Base-by-base conservation (phyloP, 2,797 vertebrate genomes). In the Petrocephalus sullivani region DNA sequence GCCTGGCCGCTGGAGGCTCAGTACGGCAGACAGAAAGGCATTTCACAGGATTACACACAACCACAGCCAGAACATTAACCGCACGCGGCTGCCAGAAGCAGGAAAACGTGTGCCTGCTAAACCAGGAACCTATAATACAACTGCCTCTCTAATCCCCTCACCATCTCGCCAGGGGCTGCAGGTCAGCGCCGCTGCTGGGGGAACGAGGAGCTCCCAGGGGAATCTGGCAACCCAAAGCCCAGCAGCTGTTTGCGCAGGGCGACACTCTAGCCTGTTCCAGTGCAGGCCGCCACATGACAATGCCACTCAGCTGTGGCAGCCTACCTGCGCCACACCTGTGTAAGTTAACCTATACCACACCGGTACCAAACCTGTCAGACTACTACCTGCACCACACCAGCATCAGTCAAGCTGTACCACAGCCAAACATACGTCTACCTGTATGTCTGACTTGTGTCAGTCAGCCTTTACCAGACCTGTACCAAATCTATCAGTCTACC, bases 61-160 rank as follows among this genome's bases (percentile, higher is more conserved):
- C 54, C 21, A 85, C 49, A 81, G 51, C 54, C 51, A 87, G 37
- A 89, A 60, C 46, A 88, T 57, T 46, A 89, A 71, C 92, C 89
- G 71, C 93, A 90, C 92, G 90, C 85, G 54, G 75, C n/a, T 88
- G 90, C 87, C 90, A 91, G 87, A 90, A 90, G 88, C 87, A 87
- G 67, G 89, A 89, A 88, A 89, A 23, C 37, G 82, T 57, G 46
- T 75, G 71, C 90, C 90, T 87, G 89, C 88, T 89, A 90, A 89
- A 87, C 83, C 89, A 90, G 57, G 89, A 91, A 90, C 87, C 88
- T 78, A 87, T 81, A 88, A 91, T 88, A 89, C 91, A 90, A 88
- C 86, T 88, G 85, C 90, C 87, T 85, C 33, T 71, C 87, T 90
- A 89, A 91, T 88, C 89, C 91, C 88, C 90, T 78, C 89, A 88